Conservation (phyloP, 1,140 invertebrate species). For the Sycophaga agraensis region DNA sequence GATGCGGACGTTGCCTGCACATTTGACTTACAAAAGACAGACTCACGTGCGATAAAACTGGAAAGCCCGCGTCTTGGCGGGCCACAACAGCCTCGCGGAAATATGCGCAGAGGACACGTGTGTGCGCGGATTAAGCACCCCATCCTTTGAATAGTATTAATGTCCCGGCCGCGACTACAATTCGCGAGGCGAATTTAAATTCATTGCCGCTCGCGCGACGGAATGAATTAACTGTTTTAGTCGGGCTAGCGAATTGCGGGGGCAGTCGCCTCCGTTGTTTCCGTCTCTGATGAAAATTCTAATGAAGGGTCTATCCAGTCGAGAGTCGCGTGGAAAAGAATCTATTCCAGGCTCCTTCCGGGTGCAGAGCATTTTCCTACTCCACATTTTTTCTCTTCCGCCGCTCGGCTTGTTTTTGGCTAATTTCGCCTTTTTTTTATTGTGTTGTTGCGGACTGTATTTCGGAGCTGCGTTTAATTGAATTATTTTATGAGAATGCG, state of each 20-base stretch:
- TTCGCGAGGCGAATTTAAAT: conserved; percentile 24
- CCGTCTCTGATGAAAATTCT: conserved; percentile 29
- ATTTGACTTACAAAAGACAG: conserved; percentile 38
- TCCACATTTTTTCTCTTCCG: no score
- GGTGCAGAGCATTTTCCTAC: no score
- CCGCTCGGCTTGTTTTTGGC: no score
- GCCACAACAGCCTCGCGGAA: neutral
- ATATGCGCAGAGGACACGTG: conserved; percentile 8
- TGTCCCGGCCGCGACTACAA: conserved; percentile 1
- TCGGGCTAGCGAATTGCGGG: no score
- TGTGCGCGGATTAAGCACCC: conserved; percentile 20
- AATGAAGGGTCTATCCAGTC: no score
- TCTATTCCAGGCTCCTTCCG: no score
- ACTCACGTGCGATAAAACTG: conserved; percentile 38
- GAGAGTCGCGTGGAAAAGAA: no score
- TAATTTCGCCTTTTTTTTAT: no score
- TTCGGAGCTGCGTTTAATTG: no score
- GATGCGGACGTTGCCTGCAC: neutral
- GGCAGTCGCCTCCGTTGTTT: no score
- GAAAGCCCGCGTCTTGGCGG: conserved; percentile 17
- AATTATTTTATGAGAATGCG: no score
- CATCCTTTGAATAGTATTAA: conserved; percentile 25
- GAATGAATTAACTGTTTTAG: conserved; percentile 24
- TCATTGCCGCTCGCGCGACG: conserved; percentile 1
- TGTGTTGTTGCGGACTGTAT: no score